phyloP scores from a whole-genome alignment of 2,113 vertebrate genomes.

The Pomatorhinus ruficollis region DNA sequence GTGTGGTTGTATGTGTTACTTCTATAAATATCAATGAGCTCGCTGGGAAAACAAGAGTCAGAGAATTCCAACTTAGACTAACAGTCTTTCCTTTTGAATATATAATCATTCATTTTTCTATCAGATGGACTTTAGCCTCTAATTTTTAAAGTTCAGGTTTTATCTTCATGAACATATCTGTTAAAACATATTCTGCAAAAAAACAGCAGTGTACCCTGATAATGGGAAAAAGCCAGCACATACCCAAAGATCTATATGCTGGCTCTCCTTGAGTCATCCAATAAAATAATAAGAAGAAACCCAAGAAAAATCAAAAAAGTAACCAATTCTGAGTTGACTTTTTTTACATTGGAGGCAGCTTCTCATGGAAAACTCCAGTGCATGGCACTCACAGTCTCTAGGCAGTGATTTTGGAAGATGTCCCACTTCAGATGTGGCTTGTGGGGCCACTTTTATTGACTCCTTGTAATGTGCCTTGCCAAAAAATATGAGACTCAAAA shows the following conservation, averaged over 20 bases:
- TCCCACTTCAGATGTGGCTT: neutral
- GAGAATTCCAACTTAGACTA: neutral
- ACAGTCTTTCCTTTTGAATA: neutral
- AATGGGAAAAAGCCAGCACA: neutral
- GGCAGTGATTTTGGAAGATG: neutral
- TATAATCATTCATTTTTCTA: neutral
- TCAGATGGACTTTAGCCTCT: neutral
- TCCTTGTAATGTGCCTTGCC: conserved; percentile 11
- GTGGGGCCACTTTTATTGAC: conserved; percentile 15
- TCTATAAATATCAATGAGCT: neutral
- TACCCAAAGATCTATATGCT: neutral
- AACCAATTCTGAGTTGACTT: neutral
- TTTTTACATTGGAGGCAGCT: neutral
- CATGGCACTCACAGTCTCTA: neutral
- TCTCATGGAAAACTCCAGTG: neutral
- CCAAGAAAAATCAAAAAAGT: fast-evolving
- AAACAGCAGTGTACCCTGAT: neutral
- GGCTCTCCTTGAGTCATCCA: neutral
- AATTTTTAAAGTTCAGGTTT: neutral
- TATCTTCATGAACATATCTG: neutral
- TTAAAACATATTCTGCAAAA: neutral
- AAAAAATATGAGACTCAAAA: conserved; percentile 61
- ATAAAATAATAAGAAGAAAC: neutral
- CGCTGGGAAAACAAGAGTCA: neutral
- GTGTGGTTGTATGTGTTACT: neutral